Conservation (phyloP, 2,888 invertebrate species). For the Aphelenchoides bicaudatus region DNA sequence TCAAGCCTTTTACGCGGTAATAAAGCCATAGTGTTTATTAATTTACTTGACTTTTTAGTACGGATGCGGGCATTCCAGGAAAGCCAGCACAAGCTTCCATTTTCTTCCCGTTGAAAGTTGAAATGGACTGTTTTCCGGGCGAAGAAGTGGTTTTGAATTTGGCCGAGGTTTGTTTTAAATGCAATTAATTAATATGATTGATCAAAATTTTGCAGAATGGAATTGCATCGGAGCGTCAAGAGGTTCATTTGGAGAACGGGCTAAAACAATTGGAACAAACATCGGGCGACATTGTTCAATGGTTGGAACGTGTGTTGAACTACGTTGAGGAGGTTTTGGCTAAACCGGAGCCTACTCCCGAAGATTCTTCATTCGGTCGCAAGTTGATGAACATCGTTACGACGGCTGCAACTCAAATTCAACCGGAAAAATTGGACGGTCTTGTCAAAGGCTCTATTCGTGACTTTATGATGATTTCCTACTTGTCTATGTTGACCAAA, state of each 20-base stretch:
- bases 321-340: slow-evolving; percentile 76
- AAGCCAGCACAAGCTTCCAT: slow-evolving; percentile 30
- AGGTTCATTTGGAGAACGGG: slow-evolving; percentile 65
- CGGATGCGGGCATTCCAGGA: slow-evolving; percentile 85
- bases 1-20: slow-evolving; percentile 69
- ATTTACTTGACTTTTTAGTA: slow-evolving; percentile 65
- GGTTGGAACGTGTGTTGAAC: slow-evolving; percentile 53
- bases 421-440: slow-evolving; percentile 81
- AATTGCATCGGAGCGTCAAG: slow-evolving; percentile 64
- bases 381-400: slow-evolving; percentile 82
- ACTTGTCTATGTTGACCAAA: slow-evolving; percentile 88
- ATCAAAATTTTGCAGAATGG: slow-evolving; percentile 38
- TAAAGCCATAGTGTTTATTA: neutral
- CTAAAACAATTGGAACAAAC: slow-evolving; percentile 80
- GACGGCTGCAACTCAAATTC: slow-evolving; percentile 80
- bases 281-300: slow-evolving; percentile 70
- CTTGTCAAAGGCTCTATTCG: slow-evolving; percentile 94
- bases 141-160: slow-evolving; percentile 69
- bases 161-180: slow-evolving; percentile 33
- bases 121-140: slow-evolving; percentile 83
- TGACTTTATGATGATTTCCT: slow-evolving; percentile 93
- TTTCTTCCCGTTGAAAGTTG: slow-evolving; percentile 68
- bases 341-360: slow-evolving; percentile 65
- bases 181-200: neutral
- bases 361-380: slow-evolving; percentile 80